Evolutionary conservation across 2,888 invertebrate genomes (phyloP).

Genomic region (Caenorhabditis parvicauda): DNA sequence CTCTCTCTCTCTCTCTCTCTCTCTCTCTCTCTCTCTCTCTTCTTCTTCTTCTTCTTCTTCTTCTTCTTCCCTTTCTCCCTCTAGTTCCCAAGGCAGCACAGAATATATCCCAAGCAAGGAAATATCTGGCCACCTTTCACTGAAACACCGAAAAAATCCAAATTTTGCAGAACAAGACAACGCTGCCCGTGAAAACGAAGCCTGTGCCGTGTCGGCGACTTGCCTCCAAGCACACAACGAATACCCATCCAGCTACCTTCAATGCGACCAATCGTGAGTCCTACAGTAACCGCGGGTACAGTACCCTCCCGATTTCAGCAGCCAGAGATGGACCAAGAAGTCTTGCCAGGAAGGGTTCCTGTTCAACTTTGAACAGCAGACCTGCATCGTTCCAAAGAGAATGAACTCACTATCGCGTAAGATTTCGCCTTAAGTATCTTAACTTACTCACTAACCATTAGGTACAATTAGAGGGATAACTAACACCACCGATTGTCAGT

Average conservation of each 20-base stretch:
- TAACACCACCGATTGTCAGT: not conserved
- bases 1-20: too few relatives aligned
- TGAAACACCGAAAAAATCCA: too few relatives aligned
- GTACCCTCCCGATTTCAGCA: conserved; percentile 41
- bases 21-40: too few relatives aligned
- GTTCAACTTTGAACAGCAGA: conserved; percentile 62
- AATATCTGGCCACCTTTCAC: too few relatives aligned
- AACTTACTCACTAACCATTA: too few relatives aligned
- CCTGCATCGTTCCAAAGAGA: conserved; percentile 54
- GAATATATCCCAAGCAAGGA: too few relatives aligned
- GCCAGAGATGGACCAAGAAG: conserved; percentile 54
- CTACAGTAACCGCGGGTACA: too few relatives aligned
- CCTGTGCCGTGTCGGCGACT: conserved; percentile 54
- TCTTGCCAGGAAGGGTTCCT: conserved; percentile 56
- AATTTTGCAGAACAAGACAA: conserved; percentile 57
- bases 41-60: too few relatives aligned
- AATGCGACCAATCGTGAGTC: conserved; percentile 58
- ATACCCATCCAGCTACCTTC: conserved; percentile 52
- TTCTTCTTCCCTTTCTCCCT: conserved; percentile 9
- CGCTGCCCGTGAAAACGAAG: conserved; percentile 49
- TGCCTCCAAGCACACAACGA: conserved; percentile 58
- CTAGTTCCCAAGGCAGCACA: not conserved
- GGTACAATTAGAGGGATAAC: too few relatives aligned
- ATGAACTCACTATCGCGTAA: conserved; percentile 41
- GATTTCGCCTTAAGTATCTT: too few relatives aligned